Conservation (phyloP, 2,888 invertebrate species). For the Hipparchia semele region DNA sequence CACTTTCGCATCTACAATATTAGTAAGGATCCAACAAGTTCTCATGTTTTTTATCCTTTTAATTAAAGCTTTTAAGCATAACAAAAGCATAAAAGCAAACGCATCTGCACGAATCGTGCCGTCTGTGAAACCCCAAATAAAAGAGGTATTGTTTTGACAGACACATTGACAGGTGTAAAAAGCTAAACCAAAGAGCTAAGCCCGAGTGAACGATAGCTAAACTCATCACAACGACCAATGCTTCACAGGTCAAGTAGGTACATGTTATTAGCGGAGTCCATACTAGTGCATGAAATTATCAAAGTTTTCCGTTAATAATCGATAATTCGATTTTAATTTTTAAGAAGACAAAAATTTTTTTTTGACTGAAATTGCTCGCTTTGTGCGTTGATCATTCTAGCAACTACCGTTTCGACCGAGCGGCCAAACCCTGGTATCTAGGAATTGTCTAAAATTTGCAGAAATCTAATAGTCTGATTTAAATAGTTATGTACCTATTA, state of each 20-base stretch:
- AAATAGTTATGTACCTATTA: too few relatives aligned
- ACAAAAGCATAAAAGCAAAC: constrained; percentile 22
- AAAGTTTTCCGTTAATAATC: too few relatives aligned
- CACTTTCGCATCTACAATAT: background rate
- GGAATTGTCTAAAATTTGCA: too few relatives aligned
- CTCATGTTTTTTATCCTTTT: background rate
- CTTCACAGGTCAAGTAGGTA: constrained; percentile 5
- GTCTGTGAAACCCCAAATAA: constrained; percentile 13
- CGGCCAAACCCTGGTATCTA: too few relatives aligned
- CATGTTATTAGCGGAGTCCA: background rate
- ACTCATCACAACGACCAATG: background rate
- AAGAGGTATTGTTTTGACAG: constrained; percentile 21
- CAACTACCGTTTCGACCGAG: too few relatives aligned
- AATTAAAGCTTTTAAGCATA: constrained; percentile 12
- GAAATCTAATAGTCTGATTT: too few relatives aligned
- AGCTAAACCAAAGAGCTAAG: constrained; percentile 7
- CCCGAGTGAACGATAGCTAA: background rate
- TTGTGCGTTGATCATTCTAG: too few relatives aligned
- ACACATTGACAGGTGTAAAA: constrained; percentile 23
- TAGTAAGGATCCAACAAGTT: background rate
- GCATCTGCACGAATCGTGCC: background rate
- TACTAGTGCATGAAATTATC: background rate
- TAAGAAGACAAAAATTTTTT: too few relatives aligned
- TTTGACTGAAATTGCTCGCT: too few relatives aligned
- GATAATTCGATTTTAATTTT: too few relatives aligned